Evolutionary conservation across 2,113 vertebrate genomes (phyloP), one percentile per base, ranked within the genome.

Genomic region (Spea bombifrons): DNA sequence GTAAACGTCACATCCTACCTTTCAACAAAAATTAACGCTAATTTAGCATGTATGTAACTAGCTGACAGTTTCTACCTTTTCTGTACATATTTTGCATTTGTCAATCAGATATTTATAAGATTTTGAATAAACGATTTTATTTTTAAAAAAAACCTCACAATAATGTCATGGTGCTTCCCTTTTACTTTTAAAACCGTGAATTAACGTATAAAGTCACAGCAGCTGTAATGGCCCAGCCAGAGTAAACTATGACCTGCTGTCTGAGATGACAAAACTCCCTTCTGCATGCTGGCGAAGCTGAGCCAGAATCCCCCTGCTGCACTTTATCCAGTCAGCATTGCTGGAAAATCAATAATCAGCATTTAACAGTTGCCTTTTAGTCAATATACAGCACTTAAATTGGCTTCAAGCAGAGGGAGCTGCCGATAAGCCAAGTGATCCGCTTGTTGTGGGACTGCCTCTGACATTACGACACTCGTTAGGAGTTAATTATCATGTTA

Each of bases 401-500:
- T 50, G 73, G 71, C 48, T 57, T 72, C 49, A 46, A 59, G 49
- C 46, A 73, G 75, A 71, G 71, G 67, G 66, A 68, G 76, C 65
- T 63, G 66, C 59, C 73, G 72, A 73, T 67, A 75, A 81, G 75
- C 67, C 76, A 65, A 78, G 47, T 78, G 69, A 78, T 78, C 69
- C 61, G 64, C 75, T 71, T 71, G 75, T 64, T 63, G 75, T 64
- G 75, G 49, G 76, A 8, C 50, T 70, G 75, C 0, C 64, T 68
- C 55, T 45, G 43, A 71, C 50, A 73, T 16, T 79, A n/a, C n/a
- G 43, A 43, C n/a, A 66, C 76, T 78, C 48, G 47, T 78, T 78
- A 72, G 76, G 59, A 78, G 76, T 78, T 78, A 78, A 71, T 71
- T 53, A 78, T 71, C 57, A 78, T 66, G 70, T 79, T 79, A 66